A percentile compares a stretch with the other conserved stretches of the same genome.
Conservation (phyloP, 2,888 invertebrate genomes). For the Brachyptera risi region DNA sequence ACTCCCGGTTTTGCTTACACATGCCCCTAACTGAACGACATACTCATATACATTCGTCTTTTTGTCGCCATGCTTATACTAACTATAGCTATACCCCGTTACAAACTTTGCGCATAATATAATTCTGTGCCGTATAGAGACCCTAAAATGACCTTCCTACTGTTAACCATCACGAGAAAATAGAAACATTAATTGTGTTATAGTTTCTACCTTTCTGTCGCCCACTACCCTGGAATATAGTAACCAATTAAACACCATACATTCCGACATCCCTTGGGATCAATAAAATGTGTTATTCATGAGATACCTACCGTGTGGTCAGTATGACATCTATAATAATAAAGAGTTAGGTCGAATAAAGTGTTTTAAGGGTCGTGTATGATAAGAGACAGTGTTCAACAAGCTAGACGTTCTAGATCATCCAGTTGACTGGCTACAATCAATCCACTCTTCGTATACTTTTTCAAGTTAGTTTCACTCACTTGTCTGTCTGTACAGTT, state of each 20-base stretch:
- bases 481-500: no score
- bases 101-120: conserved; percentile 20
- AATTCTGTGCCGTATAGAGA: no score
- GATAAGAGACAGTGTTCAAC: not conserved
- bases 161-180: not conserved
- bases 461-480: conserved; percentile 1
- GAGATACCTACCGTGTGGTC: not conserved
- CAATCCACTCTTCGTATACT: not conserved
- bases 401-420: not conserved
- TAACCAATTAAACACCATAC: conserved; percentile 10
- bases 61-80: conserved; percentile 15
- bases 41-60: not conserved
- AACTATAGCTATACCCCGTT: conserved; percentile 11
- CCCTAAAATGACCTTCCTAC: no score
- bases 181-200: conserved; percentile 11
- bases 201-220: not conserved
- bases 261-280: conserved; percentile 21
- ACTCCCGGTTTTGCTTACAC: not conserved
- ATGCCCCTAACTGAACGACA: not conserved
- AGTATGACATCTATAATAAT: conserved; percentile 13
- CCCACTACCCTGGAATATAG: not conserved
- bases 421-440: not conserved
- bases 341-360: conserved; percentile 1
- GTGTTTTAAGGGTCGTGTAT: not conserved
- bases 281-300: conserved; percentile 28